A percentile compares a stretch with the other conserved stretches of the same genome.
Conservation (phyloP, 2,888 invertebrate genomes). For the Oscheius sp. region DNA sequence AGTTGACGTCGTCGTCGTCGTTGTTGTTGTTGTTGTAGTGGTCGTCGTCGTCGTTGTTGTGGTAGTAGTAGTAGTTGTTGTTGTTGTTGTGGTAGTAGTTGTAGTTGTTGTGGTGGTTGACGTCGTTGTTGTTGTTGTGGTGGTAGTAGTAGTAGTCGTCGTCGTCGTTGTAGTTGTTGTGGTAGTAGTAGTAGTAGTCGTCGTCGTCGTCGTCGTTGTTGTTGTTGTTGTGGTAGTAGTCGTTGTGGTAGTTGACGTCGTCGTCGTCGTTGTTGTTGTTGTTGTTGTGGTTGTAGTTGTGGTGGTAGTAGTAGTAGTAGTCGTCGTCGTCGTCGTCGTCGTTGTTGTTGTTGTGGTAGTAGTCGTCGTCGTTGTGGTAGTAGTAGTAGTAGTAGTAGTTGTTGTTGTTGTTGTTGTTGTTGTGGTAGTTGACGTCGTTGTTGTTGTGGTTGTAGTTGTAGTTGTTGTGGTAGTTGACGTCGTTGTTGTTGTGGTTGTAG, state of each 20-base stretch:
- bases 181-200: not conserved
- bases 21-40: not conserved
- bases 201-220: not conserved
- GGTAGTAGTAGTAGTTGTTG: not conserved
- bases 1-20: not conserved
- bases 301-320: not conserved
- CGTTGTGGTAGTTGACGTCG: not conserved
- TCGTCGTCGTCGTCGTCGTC: not conserved
- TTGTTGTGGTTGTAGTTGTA: not conserved
- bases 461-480: not conserved
- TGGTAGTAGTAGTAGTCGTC: not conserved
- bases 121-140: not conserved
- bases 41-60: not conserved
- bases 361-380: not conserved
- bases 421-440: not conserved
- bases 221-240: not conserved
- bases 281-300: not conserved
- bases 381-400: not conserved
- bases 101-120: not conserved
- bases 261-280: not conserved
- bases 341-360: not conserved
- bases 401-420: not conserved
- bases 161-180: not conserved
- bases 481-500: not conserved
- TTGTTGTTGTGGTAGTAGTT: not conserved